phyloP scores from a whole-genome alignment of 2,113 vertebrate species.

The Heterotilapia buettikoferi region DNA sequence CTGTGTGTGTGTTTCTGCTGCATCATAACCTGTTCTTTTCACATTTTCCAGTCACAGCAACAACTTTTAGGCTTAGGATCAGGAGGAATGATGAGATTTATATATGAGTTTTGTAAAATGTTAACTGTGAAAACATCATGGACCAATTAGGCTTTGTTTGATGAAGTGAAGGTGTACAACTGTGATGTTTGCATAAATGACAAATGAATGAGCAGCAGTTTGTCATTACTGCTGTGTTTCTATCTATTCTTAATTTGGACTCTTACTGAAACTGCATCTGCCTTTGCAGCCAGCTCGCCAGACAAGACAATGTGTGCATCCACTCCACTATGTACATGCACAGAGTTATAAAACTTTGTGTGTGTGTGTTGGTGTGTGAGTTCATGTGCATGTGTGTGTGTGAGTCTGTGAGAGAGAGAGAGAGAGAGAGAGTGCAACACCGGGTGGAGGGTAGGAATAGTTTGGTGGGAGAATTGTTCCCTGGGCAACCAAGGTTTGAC shows the following conservation, averaged over 20 bases:
- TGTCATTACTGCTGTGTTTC: not conserved
- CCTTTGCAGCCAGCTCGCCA: not conserved
- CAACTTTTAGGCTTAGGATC: not conserved
- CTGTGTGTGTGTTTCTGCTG: not conserved
- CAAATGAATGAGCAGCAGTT: not conserved
- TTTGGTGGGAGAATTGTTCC: not conserved
- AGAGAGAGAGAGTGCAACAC: fast-evolving
- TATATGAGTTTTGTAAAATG: not conserved
- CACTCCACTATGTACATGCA: not conserved
- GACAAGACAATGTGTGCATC: not conserved
- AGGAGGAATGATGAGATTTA: not conserved
- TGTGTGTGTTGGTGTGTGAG: not conserved
- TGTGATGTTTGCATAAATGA: not conserved
- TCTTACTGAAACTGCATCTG: not conserved
- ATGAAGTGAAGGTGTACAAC: not conserved
- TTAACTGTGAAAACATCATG: not conserved
- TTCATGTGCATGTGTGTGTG: not conserved
- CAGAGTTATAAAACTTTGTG: not conserved
- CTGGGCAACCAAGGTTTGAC: not conserved
- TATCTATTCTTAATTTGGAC: not conserved
- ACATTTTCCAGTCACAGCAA: not conserved
- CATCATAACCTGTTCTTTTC: not conserved
- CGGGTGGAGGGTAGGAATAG: not conserved
- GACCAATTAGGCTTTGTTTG: not conserved
- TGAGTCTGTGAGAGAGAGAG: not conserved